These are phyloP conservation scores for Crossocerus cetratus DNA, from an alignment of 2,888 invertebrate species.

Conservation along the genomic window DNA sequence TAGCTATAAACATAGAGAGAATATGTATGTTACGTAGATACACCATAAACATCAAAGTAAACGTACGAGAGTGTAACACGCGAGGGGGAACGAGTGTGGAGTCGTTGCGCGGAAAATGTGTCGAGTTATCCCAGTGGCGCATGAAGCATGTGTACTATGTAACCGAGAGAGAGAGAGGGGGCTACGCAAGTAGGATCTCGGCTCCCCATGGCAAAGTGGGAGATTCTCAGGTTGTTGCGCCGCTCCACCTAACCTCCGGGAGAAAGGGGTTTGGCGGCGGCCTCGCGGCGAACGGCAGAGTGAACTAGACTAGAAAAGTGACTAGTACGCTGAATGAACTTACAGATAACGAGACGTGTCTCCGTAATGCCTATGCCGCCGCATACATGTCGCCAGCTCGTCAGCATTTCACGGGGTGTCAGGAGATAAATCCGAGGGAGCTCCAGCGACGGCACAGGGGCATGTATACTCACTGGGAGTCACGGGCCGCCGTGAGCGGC, in stretches of 20 bases:
- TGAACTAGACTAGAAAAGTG: background rate
- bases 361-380: slow-evolving; percentile 64
- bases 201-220: slow-evolving; percentile 4
- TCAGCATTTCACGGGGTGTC: slow-evolving; percentile 71
- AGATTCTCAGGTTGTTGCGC: slow-evolving; percentile 37
- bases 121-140: background rate
- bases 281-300: background rate
- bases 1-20: too few species aligned
- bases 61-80: too few species aligned
- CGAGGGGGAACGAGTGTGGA: too few species aligned
- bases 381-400: slow-evolving; percentile 66
- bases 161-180: too few species aligned
- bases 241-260: slow-evolving; percentile 44
- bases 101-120: background rate
- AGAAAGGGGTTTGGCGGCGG: background rate
- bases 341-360: slow-evolving; percentile 62
- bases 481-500: background rate
- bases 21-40: too few species aligned
- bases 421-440: slow-evolving; percentile 52
- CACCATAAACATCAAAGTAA: too few species aligned
- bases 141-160: background rate
- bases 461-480: slow-evolving; percentile 35
- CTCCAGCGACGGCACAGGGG: slow-evolving; percentile 49
- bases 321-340: slow-evolving; percentile 41
- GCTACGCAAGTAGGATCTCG: too few species aligned